phyloP scores from a whole-genome alignment of 2,888 invertebrate genomes.

The Drosophila buzzatii region DNA sequence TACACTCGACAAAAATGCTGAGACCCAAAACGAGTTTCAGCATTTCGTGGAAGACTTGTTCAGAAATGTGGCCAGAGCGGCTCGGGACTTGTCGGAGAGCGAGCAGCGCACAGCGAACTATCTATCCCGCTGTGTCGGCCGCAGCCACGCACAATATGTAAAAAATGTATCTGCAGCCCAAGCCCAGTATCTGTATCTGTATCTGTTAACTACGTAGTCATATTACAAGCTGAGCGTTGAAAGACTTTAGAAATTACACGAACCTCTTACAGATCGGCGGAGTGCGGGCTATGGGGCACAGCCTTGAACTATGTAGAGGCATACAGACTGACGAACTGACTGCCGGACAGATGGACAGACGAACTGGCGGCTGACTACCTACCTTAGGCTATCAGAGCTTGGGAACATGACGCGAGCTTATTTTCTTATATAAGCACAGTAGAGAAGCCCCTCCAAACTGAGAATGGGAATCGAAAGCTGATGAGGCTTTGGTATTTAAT shows the following conservation, averaged over 20 bases:
- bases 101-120: conserved; percentile 21
- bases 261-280: background rate
- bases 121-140: conserved; percentile 49
- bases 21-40: conserved; percentile 71
- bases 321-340: background rate
- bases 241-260: conserved; percentile 34
- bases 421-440: conserved; percentile 30
- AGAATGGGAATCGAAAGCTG: conserved; percentile 19
- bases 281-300: conserved; percentile 17
- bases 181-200: conserved; percentile 22
- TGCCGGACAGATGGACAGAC: background rate
- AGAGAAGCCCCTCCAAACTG: conserved; percentile 6
- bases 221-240: conserved; percentile 36
- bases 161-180: conserved; percentile 41
- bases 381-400: conserved; percentile 32
- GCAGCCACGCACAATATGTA: conserved; percentile 39
- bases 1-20: conserved; percentile 66
- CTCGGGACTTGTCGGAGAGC: conserved; percentile 13
- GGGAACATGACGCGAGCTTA: conserved; percentile 54
- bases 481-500: background rate
- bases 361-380: background rate
- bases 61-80: conserved; percentile 23
- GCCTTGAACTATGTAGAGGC: conserved; percentile 50
- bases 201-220: conserved; percentile 37
- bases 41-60: conserved; percentile 67